Evolutionary conservation across 2,113 vertebrate species (phyloP).

Genomic region (Coracopsis vasa): DNA sequence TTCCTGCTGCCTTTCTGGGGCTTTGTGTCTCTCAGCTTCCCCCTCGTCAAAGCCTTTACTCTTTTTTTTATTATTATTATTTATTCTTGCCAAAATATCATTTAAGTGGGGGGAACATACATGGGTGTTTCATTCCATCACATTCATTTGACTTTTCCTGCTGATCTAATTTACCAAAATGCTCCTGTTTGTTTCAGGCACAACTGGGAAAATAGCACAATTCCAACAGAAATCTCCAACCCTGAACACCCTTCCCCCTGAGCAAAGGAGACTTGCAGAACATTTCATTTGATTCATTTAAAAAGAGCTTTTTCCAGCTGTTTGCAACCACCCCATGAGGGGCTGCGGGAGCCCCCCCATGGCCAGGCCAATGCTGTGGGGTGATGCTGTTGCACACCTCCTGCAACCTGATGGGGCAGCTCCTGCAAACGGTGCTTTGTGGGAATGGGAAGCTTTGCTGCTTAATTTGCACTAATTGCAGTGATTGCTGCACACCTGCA

Average conservation of each 20-base stretch:
- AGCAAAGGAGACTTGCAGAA: neutral
- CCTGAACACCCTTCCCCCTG: neutral
- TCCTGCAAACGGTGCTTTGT: rapidly evolving
- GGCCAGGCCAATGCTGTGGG: neutral
- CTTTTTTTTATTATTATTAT: conserved; percentile 13
- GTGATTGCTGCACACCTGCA: neutral
- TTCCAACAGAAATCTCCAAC: neutral
- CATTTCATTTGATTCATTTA: neutral
- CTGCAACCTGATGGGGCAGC: neutral
- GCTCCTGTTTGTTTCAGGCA: conserved; percentile 20
- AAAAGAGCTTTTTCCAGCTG: neutral
- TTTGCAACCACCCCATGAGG: neutral
- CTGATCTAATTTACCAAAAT: conserved; percentile 41
- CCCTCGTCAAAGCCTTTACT: conserved; percentile 49
- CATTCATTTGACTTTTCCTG: conserved; percentile 44
- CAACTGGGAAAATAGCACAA: conserved; percentile 22
- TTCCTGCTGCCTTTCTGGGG: conserved; percentile 65
- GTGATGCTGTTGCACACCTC: neutral
- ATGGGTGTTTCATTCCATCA: conserved; percentile 27
- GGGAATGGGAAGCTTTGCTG: neutral
- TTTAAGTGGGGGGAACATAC: conserved; percentile 13
- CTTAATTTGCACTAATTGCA: neutral
- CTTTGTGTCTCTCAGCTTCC: conserved; percentile 56
- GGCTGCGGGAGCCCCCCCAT: neutral
- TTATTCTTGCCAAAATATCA: conserved; percentile 62